Evolutionary conservation across 1,140 invertebrate genomes (phyloP).

Genomic region (Cotesia chilonis): DNA sequence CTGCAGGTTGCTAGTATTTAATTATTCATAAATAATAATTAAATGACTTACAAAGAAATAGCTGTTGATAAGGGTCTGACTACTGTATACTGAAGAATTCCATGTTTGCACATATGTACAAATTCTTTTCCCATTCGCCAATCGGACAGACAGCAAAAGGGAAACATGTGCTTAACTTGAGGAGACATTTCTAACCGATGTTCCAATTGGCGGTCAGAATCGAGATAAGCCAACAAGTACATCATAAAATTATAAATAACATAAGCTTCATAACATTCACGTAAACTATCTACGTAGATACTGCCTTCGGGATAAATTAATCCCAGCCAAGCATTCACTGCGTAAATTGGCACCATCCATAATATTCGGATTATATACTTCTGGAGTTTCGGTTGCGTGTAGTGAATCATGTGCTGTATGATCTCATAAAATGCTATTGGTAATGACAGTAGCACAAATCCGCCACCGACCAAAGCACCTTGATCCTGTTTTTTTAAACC

Average conservation of each 20-base stretch:
- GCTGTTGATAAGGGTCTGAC: conserved; percentile 88
- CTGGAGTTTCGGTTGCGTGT: conserved; percentile 90
- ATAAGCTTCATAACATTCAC: conserved; percentile 96
- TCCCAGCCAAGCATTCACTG: conserved; percentile 90
- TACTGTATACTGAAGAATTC: conserved; percentile 93
- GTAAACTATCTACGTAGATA: conserved; percentile 89
- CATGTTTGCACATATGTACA: conserved; percentile 94
- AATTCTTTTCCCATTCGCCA: conserved; percentile 93
- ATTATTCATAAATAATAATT: conserved; percentile 18
- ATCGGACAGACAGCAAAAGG: conserved; percentile 82
- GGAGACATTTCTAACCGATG: conserved; percentile 83
- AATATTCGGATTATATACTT: conserved; percentile 95
- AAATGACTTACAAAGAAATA: conserved; percentile 81
- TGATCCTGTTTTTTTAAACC: conserved; percentile 78
- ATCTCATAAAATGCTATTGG: conserved; percentile 96
- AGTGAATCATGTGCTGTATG: conserved; percentile 91
- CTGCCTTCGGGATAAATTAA: conserved; percentile 82
- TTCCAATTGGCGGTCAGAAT: conserved; percentile 84
- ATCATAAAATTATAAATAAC: conserved; percentile 99
- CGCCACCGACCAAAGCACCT: conserved; percentile 84
- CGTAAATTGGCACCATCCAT: conserved; percentile 98
- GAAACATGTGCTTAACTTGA: conserved; percentile 86
- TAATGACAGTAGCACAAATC: conserved; percentile 89
- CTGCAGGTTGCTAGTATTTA: neutral
- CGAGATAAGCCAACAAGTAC: conserved; percentile 90